phyloP scores from a whole-genome alignment of 2,888 invertebrate genomes.

The Lepidonotus clava region DNA sequence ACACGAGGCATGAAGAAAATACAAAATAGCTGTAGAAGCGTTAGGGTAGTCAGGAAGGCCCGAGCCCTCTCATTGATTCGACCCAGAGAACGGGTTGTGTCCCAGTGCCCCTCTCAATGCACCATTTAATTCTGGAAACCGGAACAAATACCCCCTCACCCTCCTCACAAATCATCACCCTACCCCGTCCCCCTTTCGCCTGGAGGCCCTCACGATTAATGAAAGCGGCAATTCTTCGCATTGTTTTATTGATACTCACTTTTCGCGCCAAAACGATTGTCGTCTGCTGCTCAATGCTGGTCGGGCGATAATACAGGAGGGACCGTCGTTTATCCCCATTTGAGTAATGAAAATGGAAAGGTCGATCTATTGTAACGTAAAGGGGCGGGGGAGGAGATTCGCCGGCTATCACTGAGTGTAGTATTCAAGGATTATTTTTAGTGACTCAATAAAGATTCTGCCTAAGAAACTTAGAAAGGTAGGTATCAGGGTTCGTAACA shows the following conservation, averaged over 20 bases:
- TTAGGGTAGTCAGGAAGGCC: no score
- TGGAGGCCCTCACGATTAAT: background rate
- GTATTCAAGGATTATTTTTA: conserved; percentile 2
- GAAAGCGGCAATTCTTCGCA: background rate
- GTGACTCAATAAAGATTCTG: conserved; percentile 18
- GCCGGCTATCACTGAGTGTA: background rate
- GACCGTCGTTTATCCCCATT: conserved; percentile 8
- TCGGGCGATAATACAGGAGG: background rate
- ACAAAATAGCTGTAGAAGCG: no score
- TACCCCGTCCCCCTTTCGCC: background rate
- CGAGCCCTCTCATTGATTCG: background rate
- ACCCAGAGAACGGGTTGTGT: background rate
- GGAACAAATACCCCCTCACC: conserved; percentile 7
- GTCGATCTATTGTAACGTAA: conserved; percentile 35
- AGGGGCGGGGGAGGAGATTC: background rate
- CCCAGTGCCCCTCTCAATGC: conserved; percentile 16
- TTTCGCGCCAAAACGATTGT: conserved; percentile 2
- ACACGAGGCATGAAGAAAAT: no score
- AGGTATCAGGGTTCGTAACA: no score
- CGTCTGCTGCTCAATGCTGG: background rate
- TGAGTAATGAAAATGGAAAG: conserved; percentile 43
- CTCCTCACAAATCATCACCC: background rate
- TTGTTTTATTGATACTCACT: background rate
- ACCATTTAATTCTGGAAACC: background rate
- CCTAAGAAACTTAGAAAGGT: no score